Evolutionary conservation across 2,797 vertebrate species (phyloP), one percentile per base, ranked within the genome.

Genomic region (Oreortyx pictus): DNA sequence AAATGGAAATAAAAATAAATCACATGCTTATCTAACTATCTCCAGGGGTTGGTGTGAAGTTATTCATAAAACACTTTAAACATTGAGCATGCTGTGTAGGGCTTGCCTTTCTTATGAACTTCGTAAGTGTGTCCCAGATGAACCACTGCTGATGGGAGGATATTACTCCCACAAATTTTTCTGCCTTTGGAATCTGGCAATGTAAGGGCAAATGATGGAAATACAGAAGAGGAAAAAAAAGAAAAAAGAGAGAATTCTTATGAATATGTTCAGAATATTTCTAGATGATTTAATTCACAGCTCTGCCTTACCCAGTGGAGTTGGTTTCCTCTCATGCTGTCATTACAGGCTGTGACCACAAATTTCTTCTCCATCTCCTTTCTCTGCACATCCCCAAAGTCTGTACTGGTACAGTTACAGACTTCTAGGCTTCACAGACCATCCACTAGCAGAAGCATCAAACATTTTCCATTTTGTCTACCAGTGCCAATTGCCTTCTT

Each of bases 1-100:
- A 95, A 95, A 91, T 57, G 71, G 91, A 93, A 95, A 96, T 96
- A 96, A 96, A 96, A 96, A 96, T 96, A 96, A 96, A 96, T 96
- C 95, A 95, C 85, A 86, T 91, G 93, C 93, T 96, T 95, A 96
- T 96, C 93, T 94, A 95, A 96, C 90, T 92, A 77, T 94, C 94
- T 96, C 94, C 80, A 88, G 95, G 85, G 96, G 92, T 84, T 83
- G 83, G 95, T 92, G 93, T 95, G 95, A 95, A 94, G 94, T 93
- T 96, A 91, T 95, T 96, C 94, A 96, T 96, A 96, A 96, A 96
- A 94, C 95, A 96, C 95, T 96, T 96, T 89, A 95, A 96, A 95
- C 95, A 95, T 86, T 94, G 93, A 96, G 92, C 93, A 95, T 66
- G 89, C 87, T 96, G 93, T 88, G 82, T 89, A 96, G 93, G 93